Evolutionary conservation across 1,140 invertebrate genomes (phyloP).

Genomic region (Drosophila seguyi): DNA sequence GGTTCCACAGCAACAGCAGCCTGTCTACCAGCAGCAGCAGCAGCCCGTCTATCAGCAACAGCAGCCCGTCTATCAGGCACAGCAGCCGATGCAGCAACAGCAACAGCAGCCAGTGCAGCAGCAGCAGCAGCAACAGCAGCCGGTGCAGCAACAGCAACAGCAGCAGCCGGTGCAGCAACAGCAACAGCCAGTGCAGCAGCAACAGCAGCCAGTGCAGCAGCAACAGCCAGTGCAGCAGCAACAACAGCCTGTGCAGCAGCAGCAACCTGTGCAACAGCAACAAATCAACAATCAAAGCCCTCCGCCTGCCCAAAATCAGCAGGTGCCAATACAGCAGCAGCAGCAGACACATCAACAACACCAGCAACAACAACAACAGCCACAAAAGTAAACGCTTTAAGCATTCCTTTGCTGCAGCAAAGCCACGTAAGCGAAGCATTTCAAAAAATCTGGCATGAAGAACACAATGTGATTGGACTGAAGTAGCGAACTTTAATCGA

Average conservation of each 20-base stretch:
- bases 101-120: constrained; percentile 39
- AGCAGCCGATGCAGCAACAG: constrained; percentile 31
- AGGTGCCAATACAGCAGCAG: constrained; percentile 33
- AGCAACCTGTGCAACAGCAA: constrained; percentile 41
- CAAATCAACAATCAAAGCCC: constrained; percentile 35
- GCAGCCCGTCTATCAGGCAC: constrained; percentile 9
- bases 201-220: constrained; percentile 29
- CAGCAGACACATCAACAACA: neutral
- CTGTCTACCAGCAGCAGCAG: constrained; percentile 41
- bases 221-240: constrained; percentile 26
- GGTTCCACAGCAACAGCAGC: constrained; percentile 45
- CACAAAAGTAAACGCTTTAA: constrained; percentile 50
- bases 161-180: constrained; percentile 27
- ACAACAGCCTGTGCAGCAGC: constrained; percentile 18
- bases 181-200: constrained; percentile 43
- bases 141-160: constrained; percentile 28
- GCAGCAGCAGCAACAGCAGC: neutral
- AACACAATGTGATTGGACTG: constrained; percentile 55
- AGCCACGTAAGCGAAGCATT: constrained; percentile 20
- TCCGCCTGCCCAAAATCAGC: constrained; percentile 22
- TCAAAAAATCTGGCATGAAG: constrained; percentile 18
- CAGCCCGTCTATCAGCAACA: constrained; percentile 41
- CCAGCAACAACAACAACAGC: constrained; percentile 16
- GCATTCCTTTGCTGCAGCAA: constrained; percentile 49
- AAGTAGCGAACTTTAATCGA: constrained; percentile 40